Base-by-base conservation (phyloP, 2,888 invertebrate genomes). In the Dryocosmus kuriphilus region DNA sequence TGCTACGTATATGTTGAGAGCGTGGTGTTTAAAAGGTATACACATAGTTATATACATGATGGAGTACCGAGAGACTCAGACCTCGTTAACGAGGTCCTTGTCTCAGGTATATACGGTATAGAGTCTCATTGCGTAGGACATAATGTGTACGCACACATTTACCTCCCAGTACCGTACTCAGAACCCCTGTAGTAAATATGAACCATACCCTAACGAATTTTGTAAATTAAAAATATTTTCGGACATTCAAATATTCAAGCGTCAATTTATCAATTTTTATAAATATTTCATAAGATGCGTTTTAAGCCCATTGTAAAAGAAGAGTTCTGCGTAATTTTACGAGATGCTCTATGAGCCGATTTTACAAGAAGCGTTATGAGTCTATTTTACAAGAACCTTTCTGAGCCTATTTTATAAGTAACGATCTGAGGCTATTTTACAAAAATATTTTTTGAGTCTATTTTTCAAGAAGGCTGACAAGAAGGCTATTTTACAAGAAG, bases 81-180 rank as follows among this genome's bases (percentile, higher is more conserved):
- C 67, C 67, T 67, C 41, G 67, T 67, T 67, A 67, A 67, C 67
- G 67, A 67, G 67, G 67, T 67, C 67, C 67, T 67, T 67, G 67
- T 67, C 63, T 35, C 63, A 22, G 35, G 35, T 62, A 62, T 22
- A 63, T 63, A 35, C 63, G 38, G 32, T 35, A 14, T 38, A 19
- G 19, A 67, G 67, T 67, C 51, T 24, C 30, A 51, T 71, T 71
- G 71, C 71, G 71, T 71, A 71, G 51, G 30, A 51, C 71, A 71
- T 71, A 71, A 71, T 51, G 51, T n/a, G 71, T 71, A 46, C 46
- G 51, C 71, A 71, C 30, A 71, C 51, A 71, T 51, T 51, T 51
- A 71, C 71, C 46, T 51, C n/a, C 51, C 71, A 71, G 71, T 46
- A 30, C 71, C 46, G 71, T 71, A 51, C 71, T 71, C 51, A 30